A percentile compares a stretch with the other conserved stretches of the same genome.
These are phyloP conservation scores for Sitta europaea DNA, from an alignment of 2,113 vertebrate genomes.

Conservation along the genomic window DNA sequence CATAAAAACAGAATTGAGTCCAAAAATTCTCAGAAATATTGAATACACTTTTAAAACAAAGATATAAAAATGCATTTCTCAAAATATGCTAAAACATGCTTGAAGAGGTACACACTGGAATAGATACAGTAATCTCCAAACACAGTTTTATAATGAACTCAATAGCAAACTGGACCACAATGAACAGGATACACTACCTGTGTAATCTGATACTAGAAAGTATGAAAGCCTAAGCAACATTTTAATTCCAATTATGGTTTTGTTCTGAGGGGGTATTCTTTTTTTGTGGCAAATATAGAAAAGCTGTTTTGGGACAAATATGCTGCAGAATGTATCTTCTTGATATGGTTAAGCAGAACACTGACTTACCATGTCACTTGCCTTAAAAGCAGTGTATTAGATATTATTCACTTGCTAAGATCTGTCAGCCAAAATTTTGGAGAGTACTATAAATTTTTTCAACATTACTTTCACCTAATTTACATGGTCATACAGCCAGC, in stretches of 20 bases:
- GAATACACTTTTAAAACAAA: neutral
- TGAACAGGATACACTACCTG: neutral
- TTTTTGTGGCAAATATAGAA: neutral
- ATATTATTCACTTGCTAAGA: neutral
- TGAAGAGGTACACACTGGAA: neutral
- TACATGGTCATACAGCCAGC: neutral
- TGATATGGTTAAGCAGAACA: neutral
- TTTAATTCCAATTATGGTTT: neutral
- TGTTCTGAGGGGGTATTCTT: neutral
- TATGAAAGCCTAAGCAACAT: neutral
- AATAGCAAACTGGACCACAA: neutral
- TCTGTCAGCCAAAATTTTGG: neutral
- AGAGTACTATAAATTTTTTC: neutral
- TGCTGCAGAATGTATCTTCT: neutral
- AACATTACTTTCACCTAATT: neutral
- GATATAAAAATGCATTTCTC: neutral
- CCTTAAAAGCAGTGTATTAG: neutral
- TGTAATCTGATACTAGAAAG: neutral
- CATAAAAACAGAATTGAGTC: neutral
- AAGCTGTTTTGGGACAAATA: neutral
- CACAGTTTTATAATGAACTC: neutral
- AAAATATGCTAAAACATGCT: neutral
- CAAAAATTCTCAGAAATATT: neutral
- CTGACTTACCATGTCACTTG: neutral
- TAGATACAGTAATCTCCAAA: neutral